These are phyloP conservation scores for Drosophila dives DNA, from an alignment of 2,888 invertebrate genomes.

Conservation along the genomic window DNA sequence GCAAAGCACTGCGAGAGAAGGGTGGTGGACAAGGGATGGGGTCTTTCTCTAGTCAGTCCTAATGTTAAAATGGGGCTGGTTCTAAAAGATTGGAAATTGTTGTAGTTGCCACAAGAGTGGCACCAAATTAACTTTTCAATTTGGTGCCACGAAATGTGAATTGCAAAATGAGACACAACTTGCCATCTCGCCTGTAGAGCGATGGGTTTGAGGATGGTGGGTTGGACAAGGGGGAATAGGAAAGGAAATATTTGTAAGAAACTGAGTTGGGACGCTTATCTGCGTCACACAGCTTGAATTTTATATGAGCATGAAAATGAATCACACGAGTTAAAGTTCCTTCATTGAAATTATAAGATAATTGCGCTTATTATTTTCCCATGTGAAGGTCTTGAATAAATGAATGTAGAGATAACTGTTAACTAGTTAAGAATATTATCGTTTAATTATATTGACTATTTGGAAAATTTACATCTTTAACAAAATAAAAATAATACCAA, in stretches of 20 bases:
- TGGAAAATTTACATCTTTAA: neutral
- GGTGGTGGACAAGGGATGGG: neutral
- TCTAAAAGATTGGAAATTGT: slow-evolving; percentile 46
- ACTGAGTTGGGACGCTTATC: slow-evolving; percentile 10
- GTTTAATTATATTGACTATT: neutral
- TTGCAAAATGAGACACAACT: slow-evolving; percentile 10
- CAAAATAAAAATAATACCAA: neutral
- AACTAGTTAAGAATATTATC: neutral
- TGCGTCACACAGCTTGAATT: slow-evolving; percentile 1
- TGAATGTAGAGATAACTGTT: neutral
- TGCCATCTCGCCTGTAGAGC: neutral
- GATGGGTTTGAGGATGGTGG: neutral
- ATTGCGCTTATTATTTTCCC: neutral
- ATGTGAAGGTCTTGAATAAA: neutral
- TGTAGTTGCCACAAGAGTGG: slow-evolving; percentile 12
- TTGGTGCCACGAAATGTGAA: slow-evolving; percentile 7
- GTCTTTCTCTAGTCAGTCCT: slow-evolving; percentile 12
- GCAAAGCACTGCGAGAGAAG: neutral
- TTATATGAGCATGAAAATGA: slow-evolving; percentile 20
- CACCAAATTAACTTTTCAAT: slow-evolving; percentile 15
- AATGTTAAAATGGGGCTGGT: slow-evolving; percentile 37
- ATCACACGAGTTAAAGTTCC: neutral
- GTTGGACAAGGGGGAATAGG: neutral
- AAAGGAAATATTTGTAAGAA: neutral
- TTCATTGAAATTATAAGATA: neutral